phyloP scores from a whole-genome alignment of 2,888 invertebrate genomes.

The Itoplectis maculator region DNA sequence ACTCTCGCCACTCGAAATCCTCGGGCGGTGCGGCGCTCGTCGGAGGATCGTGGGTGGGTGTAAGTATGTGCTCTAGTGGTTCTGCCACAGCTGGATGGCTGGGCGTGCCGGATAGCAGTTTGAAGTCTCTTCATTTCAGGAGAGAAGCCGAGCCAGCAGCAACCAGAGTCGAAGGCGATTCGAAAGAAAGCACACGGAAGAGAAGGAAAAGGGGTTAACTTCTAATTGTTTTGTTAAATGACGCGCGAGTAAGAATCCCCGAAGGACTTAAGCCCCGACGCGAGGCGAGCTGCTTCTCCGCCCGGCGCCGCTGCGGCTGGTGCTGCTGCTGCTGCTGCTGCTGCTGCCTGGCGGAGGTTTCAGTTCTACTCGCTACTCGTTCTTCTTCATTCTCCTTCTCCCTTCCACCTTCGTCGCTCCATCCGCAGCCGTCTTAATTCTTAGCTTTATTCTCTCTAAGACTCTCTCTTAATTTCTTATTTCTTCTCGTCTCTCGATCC shows the following conservation, averaged over 20 bases:
- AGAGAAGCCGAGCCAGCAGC: constrained; percentile 71
- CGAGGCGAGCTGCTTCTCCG: constrained; percentile 70
- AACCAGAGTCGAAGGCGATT: constrained; percentile 74
- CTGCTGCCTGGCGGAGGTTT: constrained; percentile 50
- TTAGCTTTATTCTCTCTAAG: constrained; percentile 85
- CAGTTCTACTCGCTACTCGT: constrained; percentile 72
- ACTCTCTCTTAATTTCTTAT: constrained; percentile 85
- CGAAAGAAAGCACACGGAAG: constrained; percentile 76
- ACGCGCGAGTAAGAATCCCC: constrained; percentile 85
- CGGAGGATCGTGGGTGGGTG: not conserved
- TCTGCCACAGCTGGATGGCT: constrained; percentile 35
- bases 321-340: constrained; percentile 61
- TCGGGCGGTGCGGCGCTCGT: not conserved
- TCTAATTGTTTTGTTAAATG: constrained; percentile 85
- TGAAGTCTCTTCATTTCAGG: constrained; percentile 57
- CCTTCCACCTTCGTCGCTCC: constrained; percentile 46
- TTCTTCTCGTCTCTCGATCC: constrained; percentile 77
- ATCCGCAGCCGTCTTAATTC: constrained; percentile 83
- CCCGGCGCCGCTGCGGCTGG: constrained; percentile 56
- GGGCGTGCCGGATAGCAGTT: constrained; percentile 55
- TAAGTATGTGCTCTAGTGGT: constrained; percentile 20
- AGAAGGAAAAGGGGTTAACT: constrained; percentile 83
- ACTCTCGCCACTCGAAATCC: constrained; percentile 9
- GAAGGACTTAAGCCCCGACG: constrained; percentile 83
- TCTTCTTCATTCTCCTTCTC: constrained; percentile 67